A percentile compares a stretch with the other conserved stretches of the same genome.
These are phyloP conservation scores for Lepidocyrtinus sp. DNA, from an alignment of 2,888 invertebrate species.

Conservation along the genomic window DNA sequence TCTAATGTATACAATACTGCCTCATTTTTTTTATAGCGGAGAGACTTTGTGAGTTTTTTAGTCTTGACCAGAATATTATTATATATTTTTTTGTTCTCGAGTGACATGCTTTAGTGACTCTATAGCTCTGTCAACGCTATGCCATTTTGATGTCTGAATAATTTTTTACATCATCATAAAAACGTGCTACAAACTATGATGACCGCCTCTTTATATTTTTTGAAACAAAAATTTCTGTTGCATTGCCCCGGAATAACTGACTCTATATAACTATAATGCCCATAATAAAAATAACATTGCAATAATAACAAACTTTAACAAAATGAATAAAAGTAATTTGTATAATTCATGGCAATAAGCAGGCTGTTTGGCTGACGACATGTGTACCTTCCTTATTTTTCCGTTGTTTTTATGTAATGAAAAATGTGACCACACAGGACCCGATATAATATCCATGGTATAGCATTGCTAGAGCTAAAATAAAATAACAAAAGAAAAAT, in stretches of 20 bases:
- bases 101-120: neutral
- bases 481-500: constrained; percentile 22
- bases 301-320: constrained; percentile 27
- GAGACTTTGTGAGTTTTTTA: too few species aligned
- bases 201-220: constrained; percentile 31
- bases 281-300: too few species aligned
- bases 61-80: too few species aligned
- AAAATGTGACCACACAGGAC: too few species aligned
- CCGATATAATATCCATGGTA: constrained; percentile 57
- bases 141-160: constrained; percentile 63
- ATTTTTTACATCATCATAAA: constrained; percentile 28
- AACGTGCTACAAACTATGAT: constrained; percentile 46
- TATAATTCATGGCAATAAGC: constrained; percentile 55
- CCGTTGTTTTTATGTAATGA: too few species aligned
- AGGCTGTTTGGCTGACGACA: constrained; percentile 70
- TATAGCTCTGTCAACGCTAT: constrained; percentile 65
- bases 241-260: constrained; percentile 48
- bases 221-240: constrained; percentile 50
- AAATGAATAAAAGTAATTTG: constrained; percentile 32
- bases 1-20: too few species aligned
- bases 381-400: constrained; percentile 49
- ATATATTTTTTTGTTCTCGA: too few species aligned
- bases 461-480: constrained; percentile 63
- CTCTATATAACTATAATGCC: too few species aligned
- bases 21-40: too few species aligned